A percentile compares a stretch with the other conserved stretches of the same genome.
phyloP scores from a whole-genome alignment of 2,113 vertebrate species.

The Cinclus mexicanus region DNA sequence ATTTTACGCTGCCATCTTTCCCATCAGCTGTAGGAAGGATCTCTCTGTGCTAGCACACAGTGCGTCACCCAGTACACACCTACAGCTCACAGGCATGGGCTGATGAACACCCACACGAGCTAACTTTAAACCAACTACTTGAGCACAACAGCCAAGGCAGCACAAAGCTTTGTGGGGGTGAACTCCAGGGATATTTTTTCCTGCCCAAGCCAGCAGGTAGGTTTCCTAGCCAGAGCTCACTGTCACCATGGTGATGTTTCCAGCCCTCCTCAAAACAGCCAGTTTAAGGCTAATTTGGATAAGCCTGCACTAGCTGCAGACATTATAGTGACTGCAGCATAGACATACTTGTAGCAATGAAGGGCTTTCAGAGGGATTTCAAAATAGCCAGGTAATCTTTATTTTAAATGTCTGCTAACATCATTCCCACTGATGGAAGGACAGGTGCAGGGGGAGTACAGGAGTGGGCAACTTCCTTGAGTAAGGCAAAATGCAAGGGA shows the following conservation, averaged over 20 bases:
- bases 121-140: background rate
- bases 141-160: background rate
- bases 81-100: background rate
- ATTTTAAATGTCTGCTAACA: background rate
- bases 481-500: background rate
- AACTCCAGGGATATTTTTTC: background rate
- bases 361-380: background rate
- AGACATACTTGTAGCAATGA: background rate
- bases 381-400: background rate
- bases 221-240: background rate
- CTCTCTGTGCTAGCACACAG: background rate
- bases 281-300: constrained; percentile 20
- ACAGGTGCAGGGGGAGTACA: background rate
- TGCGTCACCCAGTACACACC: background rate
- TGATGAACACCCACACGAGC: background rate
- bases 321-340: background rate
- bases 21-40: background rate
- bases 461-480: background rate
- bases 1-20: background rate
- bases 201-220: constrained; percentile 19
- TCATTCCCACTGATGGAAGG: background rate
- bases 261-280: background rate
- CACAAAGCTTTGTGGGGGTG: background rate
- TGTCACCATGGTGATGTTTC: constrained; percentile 8
- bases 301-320: background rate